Base-by-base conservation (phyloP, 2,888 invertebrate genomes). In the Perizoma flavofasciatum region DNA sequence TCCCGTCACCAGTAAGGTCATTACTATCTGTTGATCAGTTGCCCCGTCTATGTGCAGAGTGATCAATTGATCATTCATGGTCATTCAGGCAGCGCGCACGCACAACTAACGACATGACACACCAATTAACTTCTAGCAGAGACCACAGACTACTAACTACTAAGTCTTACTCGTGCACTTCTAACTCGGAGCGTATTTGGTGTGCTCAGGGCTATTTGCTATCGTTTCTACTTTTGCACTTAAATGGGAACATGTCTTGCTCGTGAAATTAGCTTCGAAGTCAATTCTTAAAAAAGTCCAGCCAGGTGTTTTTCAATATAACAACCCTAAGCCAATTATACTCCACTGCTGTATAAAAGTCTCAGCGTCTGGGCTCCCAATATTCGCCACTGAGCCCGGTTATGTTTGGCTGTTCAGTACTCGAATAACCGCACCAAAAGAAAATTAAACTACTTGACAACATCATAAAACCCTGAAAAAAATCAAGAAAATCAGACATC, bases 51-150 rank as follows among this genome's bases (percentile, higher is more conserved):
- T 46, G 49, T 35, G 7, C 52, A 55, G 51, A 48, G 49, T 55
- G 49, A 53, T 60, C 50, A 56, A 66, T 57, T 65, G 54, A 62
- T 50, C 59, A 61, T 61, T 67, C 67, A 65, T 46, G 64, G 69
- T 55, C 65, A 64, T 59, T 65, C 56, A 47, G 54, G 54, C 63
- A 55, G 41, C 49, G 22, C 44, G 54, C 59, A 62, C 67, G 66
- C 64, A 56, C 59, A 50, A 56, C 44, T 61, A 52, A 58, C 51
- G 34, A 66, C 68, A 68, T 70, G 70, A 67, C 67, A 67, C 69
- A 67, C 54, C 66, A 69, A 70, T 70, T 69, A 69, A 67, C 63
- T 66, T 58, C 64, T 55, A 55, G 55, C 57, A 57, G 56, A 60
- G 58, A 61, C 52, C 60, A 56, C 50, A 63, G 64, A 46, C 47